phyloP scores from a whole-genome alignment of 2,113 vertebrate genomes.

The Caretta caretta region DNA sequence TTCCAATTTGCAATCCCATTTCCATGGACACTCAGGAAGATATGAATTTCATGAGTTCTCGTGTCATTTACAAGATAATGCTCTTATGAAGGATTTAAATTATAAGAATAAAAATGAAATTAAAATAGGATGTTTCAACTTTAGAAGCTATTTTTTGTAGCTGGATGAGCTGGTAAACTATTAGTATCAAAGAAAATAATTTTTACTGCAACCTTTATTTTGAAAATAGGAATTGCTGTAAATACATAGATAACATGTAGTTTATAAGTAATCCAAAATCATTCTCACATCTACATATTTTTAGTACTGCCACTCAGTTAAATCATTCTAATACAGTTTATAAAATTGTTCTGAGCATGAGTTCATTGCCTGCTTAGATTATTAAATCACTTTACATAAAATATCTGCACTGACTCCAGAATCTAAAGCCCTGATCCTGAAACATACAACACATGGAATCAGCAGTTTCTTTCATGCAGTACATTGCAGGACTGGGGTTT shows the following conservation, averaged over 20 bases:
- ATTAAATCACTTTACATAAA: not conserved
- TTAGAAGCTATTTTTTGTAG: not conserved
- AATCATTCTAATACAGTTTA: not conserved
- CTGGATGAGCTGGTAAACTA: not conserved
- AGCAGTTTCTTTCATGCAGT: fast-evolving
- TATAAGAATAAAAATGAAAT: not conserved
- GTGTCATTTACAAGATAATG: not conserved
- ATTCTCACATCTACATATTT: not conserved
- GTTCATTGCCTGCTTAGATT: not conserved
- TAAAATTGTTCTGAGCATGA: not conserved
- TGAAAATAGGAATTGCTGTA: not conserved
- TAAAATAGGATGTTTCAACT: not conserved
- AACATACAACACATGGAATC: not conserved
- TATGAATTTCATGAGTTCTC: not conserved
- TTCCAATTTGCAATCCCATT: not conserved
- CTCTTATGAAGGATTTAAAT: not conserved
- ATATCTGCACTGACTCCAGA: not conserved
- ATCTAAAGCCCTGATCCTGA: not conserved
- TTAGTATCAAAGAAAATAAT: not conserved
- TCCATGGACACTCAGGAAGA: not conserved
- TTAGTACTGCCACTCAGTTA: not conserved
- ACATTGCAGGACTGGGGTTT: not conserved
- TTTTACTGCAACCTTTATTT: not conserved
- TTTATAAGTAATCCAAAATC: fast-evolving
- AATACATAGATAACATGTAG: not conserved